A percentile compares a stretch with the other conserved stretches of the same genome.
phyloP scores from a whole-genome alignment of 2,797 vertebrate genomes.

The Manis pentadactyla region DNA sequence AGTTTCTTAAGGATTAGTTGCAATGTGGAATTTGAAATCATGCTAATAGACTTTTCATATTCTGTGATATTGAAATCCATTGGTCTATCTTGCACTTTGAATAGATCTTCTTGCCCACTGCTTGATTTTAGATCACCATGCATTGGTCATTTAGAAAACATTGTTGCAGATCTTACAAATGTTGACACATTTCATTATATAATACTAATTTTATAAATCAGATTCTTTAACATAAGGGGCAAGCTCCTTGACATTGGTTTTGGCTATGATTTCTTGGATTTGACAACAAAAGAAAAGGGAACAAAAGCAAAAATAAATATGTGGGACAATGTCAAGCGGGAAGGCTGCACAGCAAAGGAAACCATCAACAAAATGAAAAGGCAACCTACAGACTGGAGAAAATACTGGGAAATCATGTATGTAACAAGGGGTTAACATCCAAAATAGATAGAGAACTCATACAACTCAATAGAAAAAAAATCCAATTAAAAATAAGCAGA shows the following conservation, averaged over 20 bases:
- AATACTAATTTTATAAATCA: neutral
- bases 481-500: neutral
- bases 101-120: neutral
- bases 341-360: neutral
- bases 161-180: neutral
- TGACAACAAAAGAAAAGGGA: neutral
- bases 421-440: neutral
- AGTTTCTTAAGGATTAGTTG: neutral
- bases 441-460: neutral
- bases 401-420: neutral
- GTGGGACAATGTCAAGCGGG: neutral
- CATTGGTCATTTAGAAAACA: neutral
- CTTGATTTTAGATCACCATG: neutral
- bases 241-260: neutral
- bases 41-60: neutral
- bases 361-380: neutral
- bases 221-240: neutral
- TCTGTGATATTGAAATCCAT: neutral
- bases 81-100: neutral
- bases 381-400: neutral
- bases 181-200: neutral
- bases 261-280: neutral
- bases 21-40: neutral
- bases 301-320: neutral
- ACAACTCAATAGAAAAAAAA: neutral